These are phyloP conservation scores for Acromyrmex charruanus DNA, from an alignment of 1,140 invertebrate genomes.

Conservation along the genomic window DNA sequence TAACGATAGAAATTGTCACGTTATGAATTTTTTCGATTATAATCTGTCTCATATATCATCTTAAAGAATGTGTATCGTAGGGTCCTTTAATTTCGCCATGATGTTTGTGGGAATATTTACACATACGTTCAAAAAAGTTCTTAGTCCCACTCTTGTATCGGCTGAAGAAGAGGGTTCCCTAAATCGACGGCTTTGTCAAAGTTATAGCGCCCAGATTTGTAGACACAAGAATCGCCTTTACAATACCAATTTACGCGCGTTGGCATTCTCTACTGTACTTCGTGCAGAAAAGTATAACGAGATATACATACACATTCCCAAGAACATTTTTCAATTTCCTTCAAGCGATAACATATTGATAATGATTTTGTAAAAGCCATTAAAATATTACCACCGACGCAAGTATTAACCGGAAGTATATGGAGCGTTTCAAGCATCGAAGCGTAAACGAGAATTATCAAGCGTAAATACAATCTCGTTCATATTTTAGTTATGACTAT, in stretches of 20 bases:
- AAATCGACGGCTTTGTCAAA: constrained; percentile 72
- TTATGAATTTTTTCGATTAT: constrained; percentile 18
- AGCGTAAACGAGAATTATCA: constrained; percentile 36
- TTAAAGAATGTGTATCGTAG: constrained; percentile 11
- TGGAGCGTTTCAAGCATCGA: constrained; percentile 13
- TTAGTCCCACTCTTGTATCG: neutral
- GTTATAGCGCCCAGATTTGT: constrained; percentile 55
- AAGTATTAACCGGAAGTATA: constrained; percentile 32
- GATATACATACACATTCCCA: neutral
- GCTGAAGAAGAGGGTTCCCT: constrained; percentile 25
- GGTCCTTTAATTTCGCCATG: constrained; percentile 41
- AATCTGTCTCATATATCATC: constrained; percentile 54
- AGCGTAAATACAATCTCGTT: constrained; percentile 7
- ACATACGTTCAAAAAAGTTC: constrained; percentile 37
- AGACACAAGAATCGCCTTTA: constrained; percentile 50
- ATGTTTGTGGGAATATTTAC: constrained; percentile 62
- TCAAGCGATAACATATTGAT: neutral
- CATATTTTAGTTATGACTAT: neutral
- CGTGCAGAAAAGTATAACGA: neutral
- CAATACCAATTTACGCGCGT: neutral
- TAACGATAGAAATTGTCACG: constrained; percentile 16
- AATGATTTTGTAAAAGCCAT: constrained; percentile 3
- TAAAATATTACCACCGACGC: constrained; percentile 19
- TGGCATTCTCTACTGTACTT: constrained; percentile 20
- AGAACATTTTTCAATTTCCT: constrained; percentile 3